A percentile compares a stretch with the other conserved stretches of the same genome.
phyloP scores from a whole-genome alignment of 1,140 invertebrate genomes.

The Danaus plexippus region DNA sequence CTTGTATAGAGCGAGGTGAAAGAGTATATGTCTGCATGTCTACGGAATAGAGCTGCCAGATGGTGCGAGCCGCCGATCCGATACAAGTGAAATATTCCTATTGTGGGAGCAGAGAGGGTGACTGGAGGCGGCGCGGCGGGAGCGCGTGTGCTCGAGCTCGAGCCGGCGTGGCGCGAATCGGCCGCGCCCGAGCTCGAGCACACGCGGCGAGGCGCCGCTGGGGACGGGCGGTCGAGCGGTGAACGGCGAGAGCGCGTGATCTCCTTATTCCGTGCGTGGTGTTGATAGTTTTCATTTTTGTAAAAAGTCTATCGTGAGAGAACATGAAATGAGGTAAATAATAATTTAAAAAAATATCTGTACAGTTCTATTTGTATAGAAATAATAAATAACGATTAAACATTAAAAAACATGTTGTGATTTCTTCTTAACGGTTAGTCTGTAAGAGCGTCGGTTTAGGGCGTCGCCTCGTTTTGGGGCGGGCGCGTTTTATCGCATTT shows the following conservation, averaged over 20 bases:
- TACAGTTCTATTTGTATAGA: constrained; percentile 74
- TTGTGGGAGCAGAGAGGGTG: too few species aligned
- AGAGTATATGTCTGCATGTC: constrained; percentile 14
- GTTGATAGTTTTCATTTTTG: constrained; percentile 73
- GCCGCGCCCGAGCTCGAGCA: constrained; percentile 4
- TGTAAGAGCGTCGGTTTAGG: constrained; percentile 40
- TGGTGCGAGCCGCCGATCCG: constrained; percentile 7
- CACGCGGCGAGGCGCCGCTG: constrained; percentile 11
- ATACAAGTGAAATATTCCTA: background rate
- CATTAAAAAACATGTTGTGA: constrained; percentile 67
- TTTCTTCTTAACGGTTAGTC: constrained; percentile 57
- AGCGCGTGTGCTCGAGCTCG: too few species aligned
- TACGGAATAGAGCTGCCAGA: constrained; percentile 21
- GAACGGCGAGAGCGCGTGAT: constrained; percentile 35
- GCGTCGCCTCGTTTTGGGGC: constrained; percentile 32
- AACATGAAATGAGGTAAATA: constrained; percentile 68
- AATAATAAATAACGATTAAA: constrained; percentile 72
- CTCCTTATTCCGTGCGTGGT: constrained; percentile 59
- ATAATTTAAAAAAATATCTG: constrained; percentile 72
- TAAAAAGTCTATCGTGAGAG: constrained; percentile 72
- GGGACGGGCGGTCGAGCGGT: constrained; percentile 15
- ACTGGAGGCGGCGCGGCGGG: too few species aligned
- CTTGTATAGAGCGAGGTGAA: constrained; percentile 11
- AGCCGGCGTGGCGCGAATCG: constrained; percentile 12
- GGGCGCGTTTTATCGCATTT: constrained; percentile 43